Percentiles rank a stretch among this genome's conserved stretches.
Evolutionary conservation across 2,888 invertebrate genomes (phyloP).

Genomic region (Catocala sponsa): DNA sequence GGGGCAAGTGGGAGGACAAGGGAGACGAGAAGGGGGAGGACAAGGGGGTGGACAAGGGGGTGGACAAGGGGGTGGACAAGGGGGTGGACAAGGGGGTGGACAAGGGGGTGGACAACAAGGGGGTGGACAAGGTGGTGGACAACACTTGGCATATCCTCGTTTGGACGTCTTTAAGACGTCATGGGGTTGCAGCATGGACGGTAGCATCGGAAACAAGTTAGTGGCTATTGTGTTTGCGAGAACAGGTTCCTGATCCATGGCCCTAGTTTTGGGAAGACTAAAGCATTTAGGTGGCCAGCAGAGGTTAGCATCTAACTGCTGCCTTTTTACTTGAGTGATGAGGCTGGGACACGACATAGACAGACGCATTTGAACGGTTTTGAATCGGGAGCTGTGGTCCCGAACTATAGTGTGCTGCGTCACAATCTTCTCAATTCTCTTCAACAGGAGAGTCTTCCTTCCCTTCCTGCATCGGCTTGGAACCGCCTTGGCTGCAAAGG

Average conservation of each 20-base stretch:
- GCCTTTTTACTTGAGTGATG: constrained; percentile 30
- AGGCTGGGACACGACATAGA: constrained; percentile 66
- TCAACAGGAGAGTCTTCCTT: constrained; percentile 50
- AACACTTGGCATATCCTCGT: constrained; percentile 1
- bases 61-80: constrained; percentile 54
- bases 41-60: constrained; percentile 60
- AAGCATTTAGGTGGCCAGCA: constrained; percentile 32
- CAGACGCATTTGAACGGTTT: constrained; percentile 47
- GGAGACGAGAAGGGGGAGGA: constrained; percentile 55
- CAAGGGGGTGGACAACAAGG: constrained; percentile 59
- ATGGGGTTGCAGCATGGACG: too few species aligned
- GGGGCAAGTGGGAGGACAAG: constrained; percentile 51
- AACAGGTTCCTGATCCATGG: constrained; percentile 27
- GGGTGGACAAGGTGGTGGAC: too few species aligned
- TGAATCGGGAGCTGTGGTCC: constrained; percentile 35
- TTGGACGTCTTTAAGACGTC: neutral
- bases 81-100: constrained; percentile 53
- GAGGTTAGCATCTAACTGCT: too few species aligned
- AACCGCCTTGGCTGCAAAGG: constrained; percentile 76
- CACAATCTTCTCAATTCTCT: constrained; percentile 55
- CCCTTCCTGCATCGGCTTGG: constrained; percentile 62
- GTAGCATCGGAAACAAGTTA: too few species aligned
- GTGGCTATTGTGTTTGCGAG: neutral
- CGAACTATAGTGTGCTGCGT: constrained; percentile 30
- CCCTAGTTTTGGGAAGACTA: constrained; percentile 50